Base-by-base conservation (phyloP, 23 tunicate genomes). In the Ciona savignyi region DNA sequence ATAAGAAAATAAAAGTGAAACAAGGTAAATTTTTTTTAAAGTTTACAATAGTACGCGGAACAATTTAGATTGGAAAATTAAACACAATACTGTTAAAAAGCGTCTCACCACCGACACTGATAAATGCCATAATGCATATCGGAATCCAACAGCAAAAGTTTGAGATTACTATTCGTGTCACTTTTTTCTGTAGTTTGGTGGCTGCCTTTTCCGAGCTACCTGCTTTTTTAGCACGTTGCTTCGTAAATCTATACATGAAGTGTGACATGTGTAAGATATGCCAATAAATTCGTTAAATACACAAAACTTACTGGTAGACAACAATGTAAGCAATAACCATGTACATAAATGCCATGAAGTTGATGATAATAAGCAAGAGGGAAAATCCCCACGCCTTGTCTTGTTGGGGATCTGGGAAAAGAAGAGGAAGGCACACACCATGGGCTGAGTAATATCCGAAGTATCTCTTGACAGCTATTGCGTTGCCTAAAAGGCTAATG, bases 401-500 rank as follows among this genome's bases (percentile, higher is more conserved):
- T 22, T 23, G 26, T 2, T 3, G 26, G 22, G 83, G 87, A 76
- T 76, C 83, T 23, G 95, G 82, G 49, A 81, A 87, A 0, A 87
- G 63, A 0, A 81, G 82, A 22, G 95, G 95, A 29, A 87, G 83
- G 30, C 95, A 87, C 4, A 87, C 95, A 3, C 95, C 85, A 30
- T 87, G 79, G 4, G 95, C 95, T 4, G 95, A 87, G 82, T 87
- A 87, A 72, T 87, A 81, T 30, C 95, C 95, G 60, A 75, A 87
- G 30, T 65, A 76, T 23, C 64, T 42, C 15, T 42, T 42, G 11
- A 42, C 56, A 6, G 11, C 56, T 6, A 42, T 42, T 42, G 9
- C 15, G 9, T 9, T 9, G 56, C 15, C 15, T 6, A 42, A 15
- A 42, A 42, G 56, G 15, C 11, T 6, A 15, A 42, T 42, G 9